Base-by-base conservation (phyloP, 2,888 invertebrate species). In the Drosophila phalerata region DNA sequence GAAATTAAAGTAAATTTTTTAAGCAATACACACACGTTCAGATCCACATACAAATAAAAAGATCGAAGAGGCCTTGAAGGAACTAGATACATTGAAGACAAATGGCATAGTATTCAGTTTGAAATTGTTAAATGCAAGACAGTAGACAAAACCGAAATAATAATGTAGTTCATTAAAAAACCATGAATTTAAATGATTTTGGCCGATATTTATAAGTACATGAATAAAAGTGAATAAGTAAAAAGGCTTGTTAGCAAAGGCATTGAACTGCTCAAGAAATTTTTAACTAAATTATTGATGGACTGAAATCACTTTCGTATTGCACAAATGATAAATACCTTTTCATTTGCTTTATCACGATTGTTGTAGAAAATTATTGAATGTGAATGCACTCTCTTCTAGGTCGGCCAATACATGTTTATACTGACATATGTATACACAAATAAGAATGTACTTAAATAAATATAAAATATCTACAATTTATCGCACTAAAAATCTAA, bases 381-480 rank as follows among this genome's bases (percentile, higher is more conserved):
- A 37, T 69, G 42, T 69, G 37, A 68, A 51, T 66, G 30, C n/a
- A n/a, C n/a, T 49, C 11, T 13, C 28, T 40, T 38, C 13, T 19
- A 28, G 40, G 17, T 53, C 28, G 55, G 9, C 19, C 19, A 55
- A 19, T 55, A 9, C 32, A 10, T 64, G 5, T 40, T 38, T 19
- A 30, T 19, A 17, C 48, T 11, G 11, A 17, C 30, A 30, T 9
- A 30, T 10, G 30, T 30, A 28, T 5, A 32, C 40, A 13, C 19
- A 17, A 34, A 6, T 17, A 37, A 22, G 9, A 40, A 32, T 51
- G 17, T 40, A 49, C 40, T 49, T 45, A 55, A 45, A 40, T 58
- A 60, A 51, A 69, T 69, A 55, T 25, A 38, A 63, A 56, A 37
- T 64, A 73, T 64, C 64, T 73, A 76, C 55, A 73, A 56, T 51